Evolutionary conservation across 2,888 invertebrate species (phyloP).

Genomic region (Chloromyia formosa): DNA sequence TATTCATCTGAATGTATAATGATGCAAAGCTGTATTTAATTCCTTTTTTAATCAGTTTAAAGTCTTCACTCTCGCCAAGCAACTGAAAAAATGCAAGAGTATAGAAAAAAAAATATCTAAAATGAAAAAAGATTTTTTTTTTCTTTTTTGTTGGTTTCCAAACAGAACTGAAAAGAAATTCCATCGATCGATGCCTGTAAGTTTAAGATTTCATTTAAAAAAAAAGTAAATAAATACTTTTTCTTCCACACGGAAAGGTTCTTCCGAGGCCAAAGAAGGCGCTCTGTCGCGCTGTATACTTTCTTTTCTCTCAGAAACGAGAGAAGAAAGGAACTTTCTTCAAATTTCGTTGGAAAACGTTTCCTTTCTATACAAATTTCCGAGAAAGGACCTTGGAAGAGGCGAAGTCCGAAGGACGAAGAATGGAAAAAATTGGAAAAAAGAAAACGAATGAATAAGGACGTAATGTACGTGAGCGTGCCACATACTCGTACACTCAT

Average conservation of each 20-base stretch:
- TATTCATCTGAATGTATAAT: too few relatives aligned
- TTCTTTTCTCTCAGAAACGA: not conserved
- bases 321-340: not conserved
- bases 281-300: not conserved
- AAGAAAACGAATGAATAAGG: not conserved
- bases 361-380: conserved; percentile 3
- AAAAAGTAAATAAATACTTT: conserved; percentile 15
- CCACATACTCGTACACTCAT: too few relatives aligned
- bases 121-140: too few relatives aligned
- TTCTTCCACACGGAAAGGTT: not conserved
- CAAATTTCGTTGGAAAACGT: conserved; percentile 12
- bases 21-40: too few relatives aligned
- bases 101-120: too few relatives aligned
- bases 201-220: too few relatives aligned
- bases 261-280: not conserved
- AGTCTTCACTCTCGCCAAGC: too few relatives aligned
- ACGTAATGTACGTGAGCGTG: not conserved
- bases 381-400: not conserved
- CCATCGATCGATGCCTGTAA: too few relatives aligned
- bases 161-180: too few relatives aligned
- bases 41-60: too few relatives aligned
- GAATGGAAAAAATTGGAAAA: not conserved
- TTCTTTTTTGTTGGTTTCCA: too few relatives aligned
- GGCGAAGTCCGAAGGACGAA: not conserved
- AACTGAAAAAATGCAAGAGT: too few relatives aligned